Conservation (phyloP, 2,888 invertebrate genomes). For the Hemistola chrysoprasaria region DNA sequence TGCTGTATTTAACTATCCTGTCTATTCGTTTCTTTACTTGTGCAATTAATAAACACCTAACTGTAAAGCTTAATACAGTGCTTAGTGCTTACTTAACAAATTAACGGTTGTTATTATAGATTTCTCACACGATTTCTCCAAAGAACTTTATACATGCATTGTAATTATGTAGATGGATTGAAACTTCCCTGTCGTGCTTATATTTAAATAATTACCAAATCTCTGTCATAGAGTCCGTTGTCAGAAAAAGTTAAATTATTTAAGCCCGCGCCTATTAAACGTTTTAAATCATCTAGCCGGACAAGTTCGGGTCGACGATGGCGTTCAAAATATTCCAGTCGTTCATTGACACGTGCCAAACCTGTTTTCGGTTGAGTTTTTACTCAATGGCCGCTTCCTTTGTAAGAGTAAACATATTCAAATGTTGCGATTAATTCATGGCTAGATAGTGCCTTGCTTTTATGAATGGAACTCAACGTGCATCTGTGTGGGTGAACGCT, state of each 20-base stretch:
- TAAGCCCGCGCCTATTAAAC: constrained; percentile 65
- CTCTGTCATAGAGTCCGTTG: constrained; percentile 18
- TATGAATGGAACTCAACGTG: constrained; percentile 72
- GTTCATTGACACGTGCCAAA: constrained; percentile 82
- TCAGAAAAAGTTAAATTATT: constrained; percentile 57
- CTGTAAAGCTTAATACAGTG: constrained; percentile 1
- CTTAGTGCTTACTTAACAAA: constrained; percentile 17
- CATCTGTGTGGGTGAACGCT: constrained; percentile 56
- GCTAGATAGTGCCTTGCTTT: constrained; percentile 76
- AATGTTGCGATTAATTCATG: constrained; percentile 82
- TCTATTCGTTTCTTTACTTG: constrained; percentile 19
- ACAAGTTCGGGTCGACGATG: constrained; percentile 54
- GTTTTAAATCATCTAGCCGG: constrained; percentile 71
- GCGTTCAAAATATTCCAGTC: constrained; percentile 75
- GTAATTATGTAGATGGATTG: too few species aligned
- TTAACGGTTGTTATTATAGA: constrained; percentile 18
- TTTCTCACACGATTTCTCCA: constrained; percentile 2
- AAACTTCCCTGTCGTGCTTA: neutral
- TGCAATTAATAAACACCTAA: neutral
- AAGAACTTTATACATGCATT: too few species aligned
- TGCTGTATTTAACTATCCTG: constrained; percentile 23
- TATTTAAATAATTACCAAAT: neutral
- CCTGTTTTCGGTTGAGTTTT: constrained; percentile 77
- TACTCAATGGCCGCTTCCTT: constrained; percentile 80
- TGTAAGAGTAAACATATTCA: constrained; percentile 80